Conservation (phyloP, 2,113 vertebrate species). For the Aleadryas rufinucha region DNA sequence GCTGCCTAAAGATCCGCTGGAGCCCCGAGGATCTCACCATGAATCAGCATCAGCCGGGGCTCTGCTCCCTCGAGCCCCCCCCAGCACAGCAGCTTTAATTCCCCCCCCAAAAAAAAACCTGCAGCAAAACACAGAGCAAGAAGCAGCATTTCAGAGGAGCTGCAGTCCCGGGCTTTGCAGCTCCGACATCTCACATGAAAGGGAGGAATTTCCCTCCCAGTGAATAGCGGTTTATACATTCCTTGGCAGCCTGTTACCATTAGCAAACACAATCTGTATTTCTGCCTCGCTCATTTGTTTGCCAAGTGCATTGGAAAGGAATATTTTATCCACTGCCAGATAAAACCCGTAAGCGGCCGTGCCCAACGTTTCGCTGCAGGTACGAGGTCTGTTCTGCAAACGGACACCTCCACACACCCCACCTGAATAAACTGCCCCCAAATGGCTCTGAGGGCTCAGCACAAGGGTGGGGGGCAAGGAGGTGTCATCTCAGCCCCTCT, state of each 20-base stretch:
- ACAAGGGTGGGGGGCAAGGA: rapidly evolving
- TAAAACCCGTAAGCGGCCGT: neutral
- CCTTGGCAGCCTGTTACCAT: neutral
- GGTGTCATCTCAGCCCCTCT: neutral
- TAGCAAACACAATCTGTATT: neutral
- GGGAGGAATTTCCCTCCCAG: neutral
- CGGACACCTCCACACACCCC: neutral
- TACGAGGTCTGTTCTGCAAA: neutral
- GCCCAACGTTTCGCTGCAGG: rapidly evolving
- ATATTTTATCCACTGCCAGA: neutral
- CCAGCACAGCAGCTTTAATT: neutral
- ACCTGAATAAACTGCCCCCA: neutral
- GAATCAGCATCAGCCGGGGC: neutral
- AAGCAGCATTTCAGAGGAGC: neutral
- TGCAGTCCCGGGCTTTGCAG: neutral
- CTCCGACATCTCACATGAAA: neutral
- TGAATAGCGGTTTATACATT: neutral
- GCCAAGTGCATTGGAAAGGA: neutral
- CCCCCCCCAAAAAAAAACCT: neutral
- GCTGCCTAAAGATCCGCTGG: neutral
- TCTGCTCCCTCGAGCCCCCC: neutral
- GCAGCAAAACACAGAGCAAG: neutral
- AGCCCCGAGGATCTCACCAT: neutral
- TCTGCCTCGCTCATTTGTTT: constrained; percentile 12
- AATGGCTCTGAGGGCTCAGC: neutral